These are phyloP conservation scores for Phrynosoma blainvillii DNA, from an alignment of 2,113 vertebrate species.

Conservation along the genomic window DNA sequence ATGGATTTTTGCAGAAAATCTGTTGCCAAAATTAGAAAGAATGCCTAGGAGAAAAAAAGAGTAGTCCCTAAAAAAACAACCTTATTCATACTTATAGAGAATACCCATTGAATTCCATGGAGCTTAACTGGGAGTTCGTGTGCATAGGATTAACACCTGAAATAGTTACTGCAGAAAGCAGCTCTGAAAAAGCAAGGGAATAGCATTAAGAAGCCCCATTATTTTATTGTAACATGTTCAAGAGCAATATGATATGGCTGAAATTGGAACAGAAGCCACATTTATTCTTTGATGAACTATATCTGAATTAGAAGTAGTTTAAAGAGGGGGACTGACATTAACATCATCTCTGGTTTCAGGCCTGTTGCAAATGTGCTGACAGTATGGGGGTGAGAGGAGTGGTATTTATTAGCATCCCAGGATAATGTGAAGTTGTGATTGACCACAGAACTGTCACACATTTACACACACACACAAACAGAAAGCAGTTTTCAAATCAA, in stretches of 20 bases:
- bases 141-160: background rate
- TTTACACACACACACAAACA: background rate
- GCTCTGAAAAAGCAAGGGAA: slow-evolving; percentile 29
- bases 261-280: slow-evolving; percentile 34
- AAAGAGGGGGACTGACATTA: slow-evolving; percentile 18
- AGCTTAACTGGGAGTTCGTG: background rate
- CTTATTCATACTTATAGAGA: background rate
- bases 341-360: background rate
- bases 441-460: background rate
- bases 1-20: background rate
- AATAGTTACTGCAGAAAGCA: slow-evolving; percentile 40
- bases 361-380: background rate
- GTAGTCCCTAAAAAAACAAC: background rate
- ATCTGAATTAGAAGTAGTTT: slow-evolving; percentile 35
- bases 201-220: slow-evolving; percentile 40
- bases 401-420: background rate
- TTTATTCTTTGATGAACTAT: slow-evolving; percentile 42
- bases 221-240: slow-evolving; percentile 48
- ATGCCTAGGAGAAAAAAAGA: slow-evolving; percentile 21
- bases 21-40: background rate
- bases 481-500: slow-evolving; percentile 13
- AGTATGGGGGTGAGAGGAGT: background rate
- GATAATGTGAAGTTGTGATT: background rate
- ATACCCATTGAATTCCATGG: background rate
- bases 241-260: slow-evolving; percentile 33